phyloP scores from a whole-genome alignment of 2,113 vertebrate species.

The Tragelaphus scriptus region DNA sequence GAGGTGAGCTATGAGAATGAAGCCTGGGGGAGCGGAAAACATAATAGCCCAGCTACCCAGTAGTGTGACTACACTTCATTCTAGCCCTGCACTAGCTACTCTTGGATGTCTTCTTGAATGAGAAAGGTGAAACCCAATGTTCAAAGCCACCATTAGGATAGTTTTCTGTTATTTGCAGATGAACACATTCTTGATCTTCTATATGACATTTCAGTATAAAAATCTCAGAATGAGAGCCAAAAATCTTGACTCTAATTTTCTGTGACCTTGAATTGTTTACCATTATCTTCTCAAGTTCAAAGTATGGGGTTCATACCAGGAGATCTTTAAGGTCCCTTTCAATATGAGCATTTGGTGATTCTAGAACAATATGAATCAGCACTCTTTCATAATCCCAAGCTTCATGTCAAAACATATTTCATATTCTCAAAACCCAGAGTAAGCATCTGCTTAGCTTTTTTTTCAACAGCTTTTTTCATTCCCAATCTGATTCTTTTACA shows the following conservation, averaged over 20 bases:
- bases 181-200: neutral
- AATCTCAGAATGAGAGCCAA: neutral
- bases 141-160: neutral
- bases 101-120: neutral
- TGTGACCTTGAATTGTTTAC: neutral
- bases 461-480: conserved; percentile 60
- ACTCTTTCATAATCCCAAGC: conserved; percentile 57
- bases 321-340: neutral
- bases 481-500: conserved; percentile 52
- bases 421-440: conserved; percentile 48
- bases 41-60: neutral
- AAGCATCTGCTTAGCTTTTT: conserved; percentile 59
- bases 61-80: neutral
- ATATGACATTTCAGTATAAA: neutral
- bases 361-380: conserved; percentile 67
- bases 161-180: neutral
- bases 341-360: conserved; percentile 45
- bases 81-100: neutral
- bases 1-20: neutral
- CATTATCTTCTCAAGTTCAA: neutral
- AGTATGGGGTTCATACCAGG: neutral
- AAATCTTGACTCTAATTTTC: neutral
- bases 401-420: conserved; percentile 63
- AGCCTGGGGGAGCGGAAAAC: neutral
- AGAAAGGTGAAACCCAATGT: neutral